phyloP scores from a whole-genome alignment of 2,888 invertebrate species.

The Sarcophaga carnaria region DNA sequence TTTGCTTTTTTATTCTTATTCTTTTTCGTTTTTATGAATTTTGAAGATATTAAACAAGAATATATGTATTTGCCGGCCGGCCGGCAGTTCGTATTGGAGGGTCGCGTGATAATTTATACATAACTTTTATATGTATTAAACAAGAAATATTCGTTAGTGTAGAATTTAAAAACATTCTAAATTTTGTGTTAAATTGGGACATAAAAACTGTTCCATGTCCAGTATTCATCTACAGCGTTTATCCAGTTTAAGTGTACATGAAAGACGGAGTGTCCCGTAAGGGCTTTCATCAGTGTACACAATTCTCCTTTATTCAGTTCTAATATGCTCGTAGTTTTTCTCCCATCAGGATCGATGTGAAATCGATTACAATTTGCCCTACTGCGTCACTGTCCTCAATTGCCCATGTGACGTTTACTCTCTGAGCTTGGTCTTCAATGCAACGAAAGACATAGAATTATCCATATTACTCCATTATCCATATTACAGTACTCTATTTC shows the following conservation, averaged over 20 bases:
- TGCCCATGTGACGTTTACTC: no score
- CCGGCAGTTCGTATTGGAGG: slow-evolving; percentile 48
- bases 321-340: neutral
- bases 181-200: neutral
- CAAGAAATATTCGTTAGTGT: neutral
- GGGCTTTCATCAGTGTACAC: neutral
- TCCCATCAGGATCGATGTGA: no score
- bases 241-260: no score
- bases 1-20: slow-evolving; percentile 25
- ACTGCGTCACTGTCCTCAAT: no score
- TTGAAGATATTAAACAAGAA: slow-evolving; percentile 63
- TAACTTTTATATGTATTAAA: neutral
- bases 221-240: neutral
- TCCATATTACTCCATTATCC: no score
- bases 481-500: no score
- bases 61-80: slow-evolving; percentile 43
- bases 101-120: slow-evolving; percentile 4
- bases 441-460: no score
- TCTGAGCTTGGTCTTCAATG: no score
- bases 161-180: neutral
- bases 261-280: neutral
- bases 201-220: neutral
- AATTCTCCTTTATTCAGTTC: neutral
- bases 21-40: slow-evolving; percentile 53
- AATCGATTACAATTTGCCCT: no score